These are phyloP conservation scores for Acridotheres tristis DNA, from an alignment of 2,797 vertebrate genomes.

Conservation along the genomic window DNA sequence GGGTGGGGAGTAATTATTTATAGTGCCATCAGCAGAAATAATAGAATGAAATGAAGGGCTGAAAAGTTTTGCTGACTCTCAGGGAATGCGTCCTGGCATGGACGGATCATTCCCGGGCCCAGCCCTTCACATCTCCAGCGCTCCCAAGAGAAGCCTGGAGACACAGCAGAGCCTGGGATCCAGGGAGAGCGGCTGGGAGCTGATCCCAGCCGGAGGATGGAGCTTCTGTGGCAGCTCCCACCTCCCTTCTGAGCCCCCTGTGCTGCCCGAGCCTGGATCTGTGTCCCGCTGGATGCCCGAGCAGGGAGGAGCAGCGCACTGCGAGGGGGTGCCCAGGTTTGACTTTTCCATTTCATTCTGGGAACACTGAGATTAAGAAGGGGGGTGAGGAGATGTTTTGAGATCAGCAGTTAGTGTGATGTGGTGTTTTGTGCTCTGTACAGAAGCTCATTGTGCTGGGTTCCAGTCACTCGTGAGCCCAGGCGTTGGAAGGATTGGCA, in stretches of 20 bases:
- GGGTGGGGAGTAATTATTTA: constrained; percentile 65
- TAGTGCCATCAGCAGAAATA: constrained; percentile 60
- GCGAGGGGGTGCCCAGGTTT: neutral
- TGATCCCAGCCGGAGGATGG: neutral
- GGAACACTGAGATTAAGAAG: neutral
- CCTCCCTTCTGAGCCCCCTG: neutral
- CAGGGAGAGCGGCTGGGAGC: accelerated
- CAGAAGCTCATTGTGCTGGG: neutral
- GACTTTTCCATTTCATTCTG: neutral
- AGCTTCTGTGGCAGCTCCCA: neutral
- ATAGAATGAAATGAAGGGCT: constrained; percentile 51
- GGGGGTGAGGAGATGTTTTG: neutral
- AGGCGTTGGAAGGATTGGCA: neutral
- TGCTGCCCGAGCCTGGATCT: neutral
- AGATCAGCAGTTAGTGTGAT: neutral
- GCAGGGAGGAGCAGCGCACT: neutral
- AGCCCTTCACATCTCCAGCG: neutral
- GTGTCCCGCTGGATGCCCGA: neutral
- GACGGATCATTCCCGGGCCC: neutral
- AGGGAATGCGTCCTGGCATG: constrained; percentile 30
- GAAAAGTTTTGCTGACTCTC: constrained; percentile 68
- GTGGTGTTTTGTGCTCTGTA: neutral
- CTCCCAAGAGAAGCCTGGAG: neutral
- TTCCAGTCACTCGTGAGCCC: neutral
- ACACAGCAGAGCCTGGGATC: neutral